Evolutionary conservation across 2,797 vertebrate species (phyloP).

Genomic region (Ficedula albicollis): DNA sequence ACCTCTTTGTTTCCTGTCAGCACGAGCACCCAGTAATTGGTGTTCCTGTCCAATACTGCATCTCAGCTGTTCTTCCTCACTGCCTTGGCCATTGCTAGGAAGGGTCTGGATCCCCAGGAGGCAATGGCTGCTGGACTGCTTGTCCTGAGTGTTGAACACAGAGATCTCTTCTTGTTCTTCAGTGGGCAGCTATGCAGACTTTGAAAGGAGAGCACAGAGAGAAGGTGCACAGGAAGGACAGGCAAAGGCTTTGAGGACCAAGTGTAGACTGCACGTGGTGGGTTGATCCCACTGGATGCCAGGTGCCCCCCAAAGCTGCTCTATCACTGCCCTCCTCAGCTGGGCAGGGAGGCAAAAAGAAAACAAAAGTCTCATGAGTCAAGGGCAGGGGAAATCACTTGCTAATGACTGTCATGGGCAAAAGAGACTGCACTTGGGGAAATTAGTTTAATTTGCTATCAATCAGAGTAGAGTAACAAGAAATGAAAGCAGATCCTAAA

Average conservation of each 20-base stretch:
- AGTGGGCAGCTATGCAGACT: background rate
- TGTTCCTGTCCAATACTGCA: rapidly evolving
- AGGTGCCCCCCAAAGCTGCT: background rate
- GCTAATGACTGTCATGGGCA: background rate
- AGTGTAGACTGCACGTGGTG: rapidly evolving
- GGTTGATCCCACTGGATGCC: background rate
- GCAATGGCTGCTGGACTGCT: background rate
- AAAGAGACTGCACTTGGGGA: background rate
- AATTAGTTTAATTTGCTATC: background rate
- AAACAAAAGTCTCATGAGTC: background rate
- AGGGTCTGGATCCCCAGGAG: background rate
- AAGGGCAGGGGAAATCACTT: background rate
- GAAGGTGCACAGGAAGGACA: rapidly evolving
- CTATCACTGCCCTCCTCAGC: background rate
- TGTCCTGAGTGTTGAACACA: background rate
- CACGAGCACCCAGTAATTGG: background rate
- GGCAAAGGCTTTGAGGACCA: background rate
- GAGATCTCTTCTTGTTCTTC: background rate
- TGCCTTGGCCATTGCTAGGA: rapidly evolving
- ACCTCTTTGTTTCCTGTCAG: background rate
- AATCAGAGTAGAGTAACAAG: background rate
- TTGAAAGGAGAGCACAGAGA: background rate
- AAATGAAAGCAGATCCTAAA: background rate
- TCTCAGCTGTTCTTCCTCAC: background rate
- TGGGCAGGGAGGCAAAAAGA: background rate